These are phyloP conservation scores for Neodontobutis hainanensis DNA, from an alignment of 2,113 vertebrate genomes.

Conservation along the genomic window DNA sequence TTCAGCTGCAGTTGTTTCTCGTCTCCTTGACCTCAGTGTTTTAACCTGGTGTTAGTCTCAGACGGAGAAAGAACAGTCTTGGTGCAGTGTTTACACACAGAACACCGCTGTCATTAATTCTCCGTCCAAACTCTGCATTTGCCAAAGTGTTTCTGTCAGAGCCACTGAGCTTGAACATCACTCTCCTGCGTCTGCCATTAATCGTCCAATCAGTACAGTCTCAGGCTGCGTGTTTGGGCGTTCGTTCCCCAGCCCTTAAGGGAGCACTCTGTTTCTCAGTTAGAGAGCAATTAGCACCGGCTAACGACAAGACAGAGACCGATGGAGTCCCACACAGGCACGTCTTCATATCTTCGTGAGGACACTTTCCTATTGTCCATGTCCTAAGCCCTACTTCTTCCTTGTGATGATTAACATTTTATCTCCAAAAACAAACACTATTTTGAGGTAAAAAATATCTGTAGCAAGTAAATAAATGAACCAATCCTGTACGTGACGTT, in stretches of 20 bases:
- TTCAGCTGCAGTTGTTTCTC: no score
- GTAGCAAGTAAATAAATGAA: no score
- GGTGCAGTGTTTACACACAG: no score
- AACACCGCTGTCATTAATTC: neutral
- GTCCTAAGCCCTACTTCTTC: no score
- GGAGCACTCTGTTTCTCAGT: conserved; percentile 12
- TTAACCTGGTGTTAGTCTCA: no score
- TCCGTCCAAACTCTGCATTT: neutral
- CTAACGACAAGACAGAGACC: neutral
- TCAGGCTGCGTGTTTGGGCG: neutral
- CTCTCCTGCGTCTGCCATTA: neutral
- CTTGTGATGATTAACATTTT: no score
- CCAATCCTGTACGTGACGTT: no score
- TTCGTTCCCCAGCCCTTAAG: neutral
- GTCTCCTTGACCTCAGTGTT: no score
- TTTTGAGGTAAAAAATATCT: no score
- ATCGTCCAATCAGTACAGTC: neutral
- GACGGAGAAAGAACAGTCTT: no score
- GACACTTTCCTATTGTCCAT: neutral
- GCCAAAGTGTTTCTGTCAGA: conserved; percentile 7
- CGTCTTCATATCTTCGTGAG: neutral
- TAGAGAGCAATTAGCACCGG: neutral
- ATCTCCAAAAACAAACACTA: no score
- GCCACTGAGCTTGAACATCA: neutral
- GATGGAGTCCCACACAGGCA: neutral